Percentiles rank a stretch among this genome's conserved stretches.
Evolutionary conservation across 1,140 invertebrate species (phyloP).

Genomic region (Magallana ariakensis): DNA sequence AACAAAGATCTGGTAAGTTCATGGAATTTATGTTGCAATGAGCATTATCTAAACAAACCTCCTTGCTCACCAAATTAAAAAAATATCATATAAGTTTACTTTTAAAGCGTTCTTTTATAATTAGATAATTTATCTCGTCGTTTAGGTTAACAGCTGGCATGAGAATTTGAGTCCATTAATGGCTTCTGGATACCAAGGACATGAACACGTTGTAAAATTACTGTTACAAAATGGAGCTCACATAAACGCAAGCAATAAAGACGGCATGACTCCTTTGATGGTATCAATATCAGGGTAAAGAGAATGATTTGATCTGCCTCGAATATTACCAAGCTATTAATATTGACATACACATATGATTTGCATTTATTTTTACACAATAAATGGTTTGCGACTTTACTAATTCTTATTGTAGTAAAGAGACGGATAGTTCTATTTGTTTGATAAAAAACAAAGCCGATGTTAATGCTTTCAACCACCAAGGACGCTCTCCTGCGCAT

Average conservation of each 20-base stretch:
- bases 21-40: no score
- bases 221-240: constrained; percentile 59
- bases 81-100: no score
- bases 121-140: no score
- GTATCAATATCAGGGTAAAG: constrained; percentile 58
- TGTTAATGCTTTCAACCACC: constrained; percentile 50
- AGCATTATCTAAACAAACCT: no score
- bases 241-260: constrained; percentile 51
- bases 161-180: constrained; percentile 63
- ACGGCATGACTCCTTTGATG: constrained; percentile 63
- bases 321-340: no score
- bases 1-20: constrained; percentile 58
- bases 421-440: constrained; percentile 55
- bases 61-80: no score
- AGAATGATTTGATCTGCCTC: no score
- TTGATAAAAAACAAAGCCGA: constrained; percentile 63
- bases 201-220: constrained; percentile 54
- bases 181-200: constrained; percentile 62
- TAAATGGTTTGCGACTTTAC: no score
- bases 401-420: constrained; percentile 54
- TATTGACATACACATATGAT: no score
- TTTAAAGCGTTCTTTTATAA: no score
- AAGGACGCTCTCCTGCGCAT: constrained; percentile 59
- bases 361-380: no score
- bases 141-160: constrained; percentile 56